These are phyloP conservation scores for Mormyrus lacerda DNA, from an alignment of 2,113 vertebrate species.

Conservation along the genomic window DNA sequence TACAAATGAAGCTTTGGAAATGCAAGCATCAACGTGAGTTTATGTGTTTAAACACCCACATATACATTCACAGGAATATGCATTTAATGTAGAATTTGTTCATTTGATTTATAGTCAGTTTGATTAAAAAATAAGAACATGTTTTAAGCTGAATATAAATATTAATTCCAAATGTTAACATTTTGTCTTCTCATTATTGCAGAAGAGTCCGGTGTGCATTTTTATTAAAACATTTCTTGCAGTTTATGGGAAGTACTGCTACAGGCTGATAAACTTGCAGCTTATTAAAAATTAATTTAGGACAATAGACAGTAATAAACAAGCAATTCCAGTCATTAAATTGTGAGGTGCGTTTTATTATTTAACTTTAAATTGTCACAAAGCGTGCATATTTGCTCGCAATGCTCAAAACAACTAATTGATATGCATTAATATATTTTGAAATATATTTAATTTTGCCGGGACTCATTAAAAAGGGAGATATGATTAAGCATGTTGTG, in stretches of 20 bases:
- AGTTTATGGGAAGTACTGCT: neutral
- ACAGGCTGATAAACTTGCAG: constrained; percentile 36
- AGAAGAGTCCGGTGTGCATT: constrained; percentile 11
- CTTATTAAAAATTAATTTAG: constrained; percentile 53
- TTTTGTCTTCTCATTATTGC: constrained; percentile 8
- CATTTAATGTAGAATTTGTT: neutral
- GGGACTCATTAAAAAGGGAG: constrained; percentile 45
- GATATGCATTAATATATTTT: constrained; percentile 51
- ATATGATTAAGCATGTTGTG: constrained; percentile 33
- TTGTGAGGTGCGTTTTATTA: constrained; percentile 46
- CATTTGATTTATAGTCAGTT: neutral
- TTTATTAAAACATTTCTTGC: constrained; percentile 22
- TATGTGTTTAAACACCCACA: neutral
- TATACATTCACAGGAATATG: neutral
- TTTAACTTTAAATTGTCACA: constrained; percentile 40
- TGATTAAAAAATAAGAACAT: neutral
- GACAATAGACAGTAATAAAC: constrained; percentile 52
- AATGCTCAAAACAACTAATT: constrained; percentile 44
- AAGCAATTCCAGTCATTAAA: constrained; percentile 52
- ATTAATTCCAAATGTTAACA: neutral
- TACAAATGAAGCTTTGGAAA: neutral
- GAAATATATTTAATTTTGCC: constrained; percentile 49
- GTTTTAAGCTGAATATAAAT: constrained; percentile 3
- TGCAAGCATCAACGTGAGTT: neutral
- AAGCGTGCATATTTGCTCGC: constrained; percentile 29